These are phyloP conservation scores for Ophion costatus DNA, from an alignment of 2,888 invertebrate genomes.

Conservation along the genomic window DNA sequence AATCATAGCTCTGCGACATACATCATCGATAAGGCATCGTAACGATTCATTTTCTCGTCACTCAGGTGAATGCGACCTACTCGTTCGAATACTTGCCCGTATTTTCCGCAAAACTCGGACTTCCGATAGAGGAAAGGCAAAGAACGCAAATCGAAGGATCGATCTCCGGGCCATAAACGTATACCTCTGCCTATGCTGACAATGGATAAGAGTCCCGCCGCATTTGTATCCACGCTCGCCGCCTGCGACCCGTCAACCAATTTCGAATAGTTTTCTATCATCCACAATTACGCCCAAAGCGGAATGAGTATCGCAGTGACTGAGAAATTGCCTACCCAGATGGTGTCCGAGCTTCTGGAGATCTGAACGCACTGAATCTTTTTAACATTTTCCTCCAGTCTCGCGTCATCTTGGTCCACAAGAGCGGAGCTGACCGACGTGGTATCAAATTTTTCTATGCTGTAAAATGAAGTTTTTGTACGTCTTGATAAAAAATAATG, in stretches of 20 bases:
- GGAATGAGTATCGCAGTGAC: background rate
- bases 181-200: constrained; percentile 70
- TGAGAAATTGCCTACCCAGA: constrained; percentile 18
- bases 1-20: constrained; percentile 71
- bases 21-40: background rate
- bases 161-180: constrained; percentile 72
- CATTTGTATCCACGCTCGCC: constrained; percentile 52
- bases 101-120: constrained; percentile 72
- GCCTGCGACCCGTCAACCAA: constrained; percentile 60
- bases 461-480: background rate
- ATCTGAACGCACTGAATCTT: constrained; percentile 67
- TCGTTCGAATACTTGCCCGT: constrained; percentile 65
- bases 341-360: constrained; percentile 61
- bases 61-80: background rate
- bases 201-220: constrained; percentile 64
- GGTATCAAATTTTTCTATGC: constrained; percentile 60
- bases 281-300: background rate
- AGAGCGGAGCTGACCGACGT: constrained; percentile 62
- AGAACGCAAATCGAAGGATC: constrained; percentile 45
- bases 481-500: background rate
- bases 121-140: constrained; percentile 72
- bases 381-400: constrained; percentile 54
- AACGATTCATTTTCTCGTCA: background rate
- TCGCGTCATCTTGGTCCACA: constrained; percentile 54
- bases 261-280: background rate